Evolutionary conservation across 2,888 invertebrate species (phyloP).

Genomic region (Sarcophaga carnaria): DNA sequence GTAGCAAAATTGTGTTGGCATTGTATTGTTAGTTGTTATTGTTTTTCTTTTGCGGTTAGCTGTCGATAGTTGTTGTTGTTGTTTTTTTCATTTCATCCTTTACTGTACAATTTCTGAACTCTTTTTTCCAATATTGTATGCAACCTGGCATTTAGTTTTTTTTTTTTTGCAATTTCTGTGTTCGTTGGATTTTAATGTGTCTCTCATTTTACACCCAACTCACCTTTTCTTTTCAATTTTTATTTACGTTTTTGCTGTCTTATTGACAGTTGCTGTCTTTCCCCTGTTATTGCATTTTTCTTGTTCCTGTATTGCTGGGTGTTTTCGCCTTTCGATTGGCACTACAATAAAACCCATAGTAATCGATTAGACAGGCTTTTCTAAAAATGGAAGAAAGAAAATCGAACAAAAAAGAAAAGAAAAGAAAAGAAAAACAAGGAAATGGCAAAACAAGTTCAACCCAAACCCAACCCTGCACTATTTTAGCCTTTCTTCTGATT

Average conservation of each 20-base stretch:
- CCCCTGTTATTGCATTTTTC: conserved; percentile 10
- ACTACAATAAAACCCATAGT: conserved; percentile 46
- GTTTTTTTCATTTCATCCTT: conserved; percentile 4
- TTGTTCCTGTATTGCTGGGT: conserved; percentile 31
- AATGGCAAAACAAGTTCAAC: conserved; percentile 49
- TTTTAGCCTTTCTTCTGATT: conserved; percentile 53
- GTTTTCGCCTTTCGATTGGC: conserved; percentile 17
- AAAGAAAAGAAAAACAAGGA: conserved; percentile 5
- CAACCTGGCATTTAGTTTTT: neutral
- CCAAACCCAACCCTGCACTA: conserved; percentile 59
- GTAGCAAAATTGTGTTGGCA: conserved; percentile 2
- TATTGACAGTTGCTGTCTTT: conserved; percentile 33
- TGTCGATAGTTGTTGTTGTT: neutral
- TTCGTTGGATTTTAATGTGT: neutral
- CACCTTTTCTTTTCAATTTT: conserved; percentile 52
- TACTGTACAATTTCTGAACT: neutral
- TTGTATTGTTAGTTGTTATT: neutral
- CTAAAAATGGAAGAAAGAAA: conserved; percentile 42
- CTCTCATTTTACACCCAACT: conserved; percentile 45
- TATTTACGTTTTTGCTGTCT: conserved; percentile 8
- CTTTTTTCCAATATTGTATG: conserved; percentile 2
- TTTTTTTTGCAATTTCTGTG: neutral
- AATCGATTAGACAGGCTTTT: conserved; percentile 65
- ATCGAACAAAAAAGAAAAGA: neutral
- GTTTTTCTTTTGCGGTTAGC: conserved; percentile 21